phyloP scores from a whole-genome alignment of 2,888 invertebrate genomes.

The Spodoptera picta region DNA sequence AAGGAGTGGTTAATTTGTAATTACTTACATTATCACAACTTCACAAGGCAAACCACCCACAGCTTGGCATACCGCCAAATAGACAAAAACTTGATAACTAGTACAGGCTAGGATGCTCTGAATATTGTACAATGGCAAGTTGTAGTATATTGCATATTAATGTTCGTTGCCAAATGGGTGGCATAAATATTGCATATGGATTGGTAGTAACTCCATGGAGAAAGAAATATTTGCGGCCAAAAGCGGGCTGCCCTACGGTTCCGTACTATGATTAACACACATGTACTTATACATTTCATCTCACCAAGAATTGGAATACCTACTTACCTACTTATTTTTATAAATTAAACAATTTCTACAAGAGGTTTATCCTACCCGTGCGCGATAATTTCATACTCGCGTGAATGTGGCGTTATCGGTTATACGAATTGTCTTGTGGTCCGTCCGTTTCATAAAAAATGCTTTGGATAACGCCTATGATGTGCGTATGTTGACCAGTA shows the following conservation, averaged over 20 bases:
- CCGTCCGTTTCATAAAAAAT: no score
- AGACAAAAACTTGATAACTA: slow-evolving; percentile 46
- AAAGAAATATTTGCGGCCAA: slow-evolving; percentile 30
- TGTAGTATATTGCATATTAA: slow-evolving; percentile 33
- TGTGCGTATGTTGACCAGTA: no score
- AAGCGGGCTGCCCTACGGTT: slow-evolving; percentile 3
- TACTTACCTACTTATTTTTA: no score
- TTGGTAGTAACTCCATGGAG: slow-evolving; percentile 17
- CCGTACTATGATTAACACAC: background rate
- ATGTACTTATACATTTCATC: background rate
- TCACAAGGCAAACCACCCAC: slow-evolving; percentile 18
- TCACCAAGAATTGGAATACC: background rate
- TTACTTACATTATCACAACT: slow-evolving; percentile 36
- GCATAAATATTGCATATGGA: slow-evolving; percentile 38
- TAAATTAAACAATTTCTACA: no score
- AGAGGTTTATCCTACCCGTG: no score
- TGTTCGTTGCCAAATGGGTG: slow-evolving; percentile 49
- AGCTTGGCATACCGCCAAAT: slow-evolving; percentile 50
- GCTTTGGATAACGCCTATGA: no score
- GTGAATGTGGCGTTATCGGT: no score
- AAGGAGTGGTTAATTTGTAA: slow-evolving; percentile 33
- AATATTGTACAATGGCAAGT: slow-evolving; percentile 40
- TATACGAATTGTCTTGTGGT: no score
- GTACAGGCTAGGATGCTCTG: slow-evolving; percentile 29
- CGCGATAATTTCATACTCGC: no score